Evolutionary conservation across 2,113 vertebrate species (phyloP).

Genomic region (Ramphastos sulfuratus): DNA sequence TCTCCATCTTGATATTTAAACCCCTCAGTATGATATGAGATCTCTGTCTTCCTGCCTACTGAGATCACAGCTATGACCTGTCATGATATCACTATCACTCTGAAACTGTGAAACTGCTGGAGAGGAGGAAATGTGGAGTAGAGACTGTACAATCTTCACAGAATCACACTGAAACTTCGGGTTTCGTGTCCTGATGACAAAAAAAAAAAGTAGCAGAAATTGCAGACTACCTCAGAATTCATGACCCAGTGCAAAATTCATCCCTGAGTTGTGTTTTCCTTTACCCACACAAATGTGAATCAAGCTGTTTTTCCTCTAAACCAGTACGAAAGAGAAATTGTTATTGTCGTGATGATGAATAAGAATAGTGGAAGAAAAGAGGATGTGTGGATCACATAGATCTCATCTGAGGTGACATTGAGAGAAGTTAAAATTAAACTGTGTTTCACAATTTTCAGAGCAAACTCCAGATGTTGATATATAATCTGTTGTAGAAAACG

Average conservation of each 20-base stretch:
- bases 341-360: conserved; percentile 43
- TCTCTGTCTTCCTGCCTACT: neutral
- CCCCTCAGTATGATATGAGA: conserved; percentile 19
- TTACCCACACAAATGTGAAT: neutral
- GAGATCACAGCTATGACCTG: neutral
- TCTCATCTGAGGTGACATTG: neutral
- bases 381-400: neutral
- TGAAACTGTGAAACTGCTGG: neutral
- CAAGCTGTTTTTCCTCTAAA: conserved; percentile 23
- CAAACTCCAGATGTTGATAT: neutral
- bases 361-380: conserved; percentile 18
- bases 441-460: neutral
- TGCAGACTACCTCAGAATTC: neutral
- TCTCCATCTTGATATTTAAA: conserved; percentile 48
- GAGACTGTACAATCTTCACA: neutral
- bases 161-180: neutral
- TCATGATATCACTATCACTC: neutral
- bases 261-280: neutral
- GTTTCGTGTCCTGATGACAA: neutral
- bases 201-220: neutral
- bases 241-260: neutral
- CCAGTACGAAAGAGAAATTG: neutral
- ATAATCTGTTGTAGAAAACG: neutral
- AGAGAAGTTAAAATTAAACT: neutral
- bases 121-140: neutral